Evolutionary conservation across 2,113 vertebrate genomes (phyloP), one percentile per base, ranked within the genome.

Genomic region (Pterocles gutturalis): DNA sequence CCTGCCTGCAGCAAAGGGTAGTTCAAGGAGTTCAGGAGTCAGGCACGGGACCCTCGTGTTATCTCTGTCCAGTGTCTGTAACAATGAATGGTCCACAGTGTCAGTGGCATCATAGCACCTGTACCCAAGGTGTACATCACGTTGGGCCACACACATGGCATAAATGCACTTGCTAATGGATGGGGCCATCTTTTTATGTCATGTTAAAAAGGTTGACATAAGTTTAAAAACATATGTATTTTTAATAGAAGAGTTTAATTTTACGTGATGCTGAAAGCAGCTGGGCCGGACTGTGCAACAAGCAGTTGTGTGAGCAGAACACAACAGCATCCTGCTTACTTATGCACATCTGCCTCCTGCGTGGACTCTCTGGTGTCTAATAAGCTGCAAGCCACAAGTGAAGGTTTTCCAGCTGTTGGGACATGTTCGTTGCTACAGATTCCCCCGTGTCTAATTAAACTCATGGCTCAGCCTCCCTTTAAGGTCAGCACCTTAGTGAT

Each of bases 361-460:
- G 0, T 43, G 80, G 86, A 34, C 55, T 78, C 67, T 95, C 77
- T 81, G 51, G 51, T 93, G 92, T 65, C 76, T 89, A 73, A 78
- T 70, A 83, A 89, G 72, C 58, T 96, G 24, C 36, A 84, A 89
- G 29, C 34, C 72, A 64, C 5, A 17, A 94, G 38, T 71, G 64
- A 64, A 78, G 55, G 43, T 78, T 78, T 95, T 91, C 93, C 89
- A 92, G 72, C 83, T 94, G 83, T 43, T 87, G 80, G 83, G 83
- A 84, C 66, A 61, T 43, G 80, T 28, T 92, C 0, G 0, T 79
- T 4, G 1, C 70, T 71, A 9, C 46, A 64, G 75, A 96, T 83
- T 92, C 77, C 86, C 83, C 26, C 0, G 3, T 92, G 89, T 33
- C 77, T 96, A 91, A 96, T 97, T 94, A 92, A 96, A 69, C 77